Conservation (phyloP, 2,888 invertebrate genomes). For the Seladonia tumulorum region DNA sequence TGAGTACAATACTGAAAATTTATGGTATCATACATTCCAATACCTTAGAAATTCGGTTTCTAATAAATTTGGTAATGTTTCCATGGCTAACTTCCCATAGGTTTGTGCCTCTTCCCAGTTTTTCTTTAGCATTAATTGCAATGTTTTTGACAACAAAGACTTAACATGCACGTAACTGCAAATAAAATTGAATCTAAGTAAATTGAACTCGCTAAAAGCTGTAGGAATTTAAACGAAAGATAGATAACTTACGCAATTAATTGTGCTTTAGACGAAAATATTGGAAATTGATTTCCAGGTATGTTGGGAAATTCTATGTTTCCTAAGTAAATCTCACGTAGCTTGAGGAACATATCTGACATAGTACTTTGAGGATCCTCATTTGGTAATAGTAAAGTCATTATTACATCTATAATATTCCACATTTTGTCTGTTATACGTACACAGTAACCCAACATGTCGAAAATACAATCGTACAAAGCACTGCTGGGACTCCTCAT, state of each 20-base stretch:
- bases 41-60: constrained; percentile 52
- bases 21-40: background rate
- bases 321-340: constrained; percentile 72
- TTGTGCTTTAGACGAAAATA: constrained; percentile 75
- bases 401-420: constrained; percentile 73
- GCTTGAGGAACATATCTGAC: constrained; percentile 70
- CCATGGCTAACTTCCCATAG: constrained; percentile 73
- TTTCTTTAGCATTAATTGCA: constrained; percentile 69
- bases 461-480: constrained; percentile 58
- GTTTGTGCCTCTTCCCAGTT: constrained; percentile 72
- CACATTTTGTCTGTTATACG: constrained; percentile 66
- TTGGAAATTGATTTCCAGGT: constrained; percentile 71
- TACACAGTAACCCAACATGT: constrained; percentile 71
- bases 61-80: constrained; percentile 56
- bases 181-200: constrained; percentile 25
- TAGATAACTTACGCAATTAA: constrained; percentile 70
- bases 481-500: constrained; percentile 67
- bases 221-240: too few species aligned
- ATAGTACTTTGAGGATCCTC: constrained; percentile 73
- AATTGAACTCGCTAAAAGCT: background rate
- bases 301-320: constrained; percentile 72
- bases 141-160: constrained; percentile 51
- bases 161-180: constrained; percentile 75
- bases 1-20: background rate
- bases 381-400: constrained; percentile 76